Percentiles rank a stretch among this genome's conserved stretches.
Evolutionary conservation across 2,797 vertebrate genomes (phyloP).

Genomic region (Alfaro cultratus): DNA sequence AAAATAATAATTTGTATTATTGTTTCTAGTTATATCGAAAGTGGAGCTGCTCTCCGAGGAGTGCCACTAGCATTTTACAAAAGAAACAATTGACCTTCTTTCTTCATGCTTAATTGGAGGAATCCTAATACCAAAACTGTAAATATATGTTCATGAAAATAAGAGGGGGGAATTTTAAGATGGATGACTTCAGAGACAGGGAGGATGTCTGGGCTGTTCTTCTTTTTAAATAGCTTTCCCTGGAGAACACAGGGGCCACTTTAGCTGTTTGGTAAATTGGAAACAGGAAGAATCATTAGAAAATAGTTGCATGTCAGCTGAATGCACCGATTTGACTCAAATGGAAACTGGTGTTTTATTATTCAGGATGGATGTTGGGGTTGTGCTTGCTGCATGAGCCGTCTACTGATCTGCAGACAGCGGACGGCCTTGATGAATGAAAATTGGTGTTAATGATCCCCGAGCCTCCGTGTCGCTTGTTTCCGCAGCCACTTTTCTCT

Average conservation of each 20-base stretch:
- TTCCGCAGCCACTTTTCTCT: neutral
- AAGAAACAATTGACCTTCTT: constrained; percentile 18
- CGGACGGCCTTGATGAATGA: neutral
- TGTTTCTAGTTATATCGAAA: constrained; percentile 27
- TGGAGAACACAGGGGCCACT: constrained; percentile 10
- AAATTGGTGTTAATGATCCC: constrained; percentile 1
- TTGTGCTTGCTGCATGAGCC: neutral
- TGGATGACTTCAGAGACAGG: constrained; percentile 4
- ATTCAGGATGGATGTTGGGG: neutral
- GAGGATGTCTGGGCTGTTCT: constrained; percentile 18
- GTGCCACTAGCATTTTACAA: constrained; percentile 26
- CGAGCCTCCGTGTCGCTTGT: neutral
- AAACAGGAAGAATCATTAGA: constrained; percentile 5
- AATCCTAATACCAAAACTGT: constrained; percentile 14
- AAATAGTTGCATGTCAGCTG: neutral
- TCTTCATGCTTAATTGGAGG: constrained; percentile 31
- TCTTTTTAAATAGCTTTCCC: constrained; percentile 33
- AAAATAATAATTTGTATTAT: neutral
- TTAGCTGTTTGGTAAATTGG: constrained; percentile 11
- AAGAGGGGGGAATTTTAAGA: constrained; percentile 9
- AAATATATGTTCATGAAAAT: constrained; percentile 19
- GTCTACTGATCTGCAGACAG: constrained; percentile 12
- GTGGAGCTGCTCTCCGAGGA: constrained; percentile 24
- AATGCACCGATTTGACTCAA: neutral
- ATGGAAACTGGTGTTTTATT: constrained; percentile 17